Conservation (phyloP, 2,113 vertebrate species). For the Rhadina sibilatrix region DNA sequence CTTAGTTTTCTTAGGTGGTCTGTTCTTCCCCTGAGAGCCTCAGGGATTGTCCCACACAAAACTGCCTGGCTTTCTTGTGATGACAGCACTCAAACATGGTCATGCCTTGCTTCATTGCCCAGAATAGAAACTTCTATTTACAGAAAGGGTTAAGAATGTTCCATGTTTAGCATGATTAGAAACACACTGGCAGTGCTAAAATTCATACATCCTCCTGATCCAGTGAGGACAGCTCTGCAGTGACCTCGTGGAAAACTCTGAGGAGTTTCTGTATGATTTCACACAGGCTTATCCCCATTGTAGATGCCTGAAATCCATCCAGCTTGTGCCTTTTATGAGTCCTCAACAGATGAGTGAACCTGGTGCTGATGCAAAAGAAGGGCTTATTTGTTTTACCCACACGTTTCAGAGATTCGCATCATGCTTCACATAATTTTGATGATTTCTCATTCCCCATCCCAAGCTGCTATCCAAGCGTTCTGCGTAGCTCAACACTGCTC, state of each 20-base stretch:
- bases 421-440: not conserved
- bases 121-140: not conserved
- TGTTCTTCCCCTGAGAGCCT: not conserved
- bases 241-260: not conserved
- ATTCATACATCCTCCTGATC: not conserved
- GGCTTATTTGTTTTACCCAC: constrained; percentile 34
- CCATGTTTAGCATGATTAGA: not conserved
- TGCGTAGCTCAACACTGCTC: constrained; percentile 8
- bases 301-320: not conserved
- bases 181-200: not conserved
- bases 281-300: not conserved
- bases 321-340: not conserved
- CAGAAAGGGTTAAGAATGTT: not conserved
- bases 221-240: not conserved
- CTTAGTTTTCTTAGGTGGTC: not conserved
- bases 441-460: constrained; percentile 37
- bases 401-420: constrained; percentile 31
- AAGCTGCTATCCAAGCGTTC: constrained; percentile 36
- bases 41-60: not conserved
- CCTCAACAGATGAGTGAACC: constrained; percentile 33
- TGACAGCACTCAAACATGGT: not conserved
- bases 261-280: not conserved
- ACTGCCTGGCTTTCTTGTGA: not conserved
- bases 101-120: not conserved
- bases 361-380: not conserved